phyloP scores from a whole-genome alignment of 1,140 invertebrate genomes.

The Bombus pascuorum region DNA sequence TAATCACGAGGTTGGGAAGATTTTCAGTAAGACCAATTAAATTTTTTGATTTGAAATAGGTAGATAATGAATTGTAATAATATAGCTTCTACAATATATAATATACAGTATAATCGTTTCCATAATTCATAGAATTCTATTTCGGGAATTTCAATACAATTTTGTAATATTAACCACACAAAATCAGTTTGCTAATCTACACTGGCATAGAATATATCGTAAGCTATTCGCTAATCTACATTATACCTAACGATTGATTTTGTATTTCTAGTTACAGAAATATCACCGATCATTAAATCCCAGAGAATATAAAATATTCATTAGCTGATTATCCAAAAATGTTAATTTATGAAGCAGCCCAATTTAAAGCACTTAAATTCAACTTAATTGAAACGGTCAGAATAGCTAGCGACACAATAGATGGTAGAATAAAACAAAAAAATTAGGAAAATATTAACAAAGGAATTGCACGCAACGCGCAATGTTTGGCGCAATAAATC shows the following conservation, averaged over 20 bases:
- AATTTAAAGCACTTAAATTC: too few species aligned
- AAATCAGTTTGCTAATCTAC: neutral
- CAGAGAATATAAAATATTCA: neutral
- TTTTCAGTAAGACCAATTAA: too few species aligned
- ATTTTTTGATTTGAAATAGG: too few species aligned
- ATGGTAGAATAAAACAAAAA: neutral
- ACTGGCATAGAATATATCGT: neutral
- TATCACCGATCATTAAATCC: too few species aligned
- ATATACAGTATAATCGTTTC: neutral
- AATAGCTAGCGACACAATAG: too few species aligned
- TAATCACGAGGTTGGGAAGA: too few species aligned
- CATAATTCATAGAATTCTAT: neutral
- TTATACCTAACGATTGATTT: neutral
- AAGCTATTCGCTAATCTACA: neutral
- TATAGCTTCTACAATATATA: too few species aligned
- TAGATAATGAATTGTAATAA: too few species aligned
- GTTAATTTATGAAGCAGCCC: too few species aligned
- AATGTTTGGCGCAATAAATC: conserved; percentile 2
- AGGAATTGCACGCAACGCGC: neutral
- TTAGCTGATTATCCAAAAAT: neutral
- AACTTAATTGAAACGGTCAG: too few species aligned
- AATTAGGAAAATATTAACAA: neutral
- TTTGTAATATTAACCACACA: neutral
- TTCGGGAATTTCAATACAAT: neutral
- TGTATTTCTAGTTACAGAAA: too few species aligned